phyloP scores from a whole-genome alignment of 2,888 invertebrate genomes.

The Spatulosminthurus flaviceps region DNA sequence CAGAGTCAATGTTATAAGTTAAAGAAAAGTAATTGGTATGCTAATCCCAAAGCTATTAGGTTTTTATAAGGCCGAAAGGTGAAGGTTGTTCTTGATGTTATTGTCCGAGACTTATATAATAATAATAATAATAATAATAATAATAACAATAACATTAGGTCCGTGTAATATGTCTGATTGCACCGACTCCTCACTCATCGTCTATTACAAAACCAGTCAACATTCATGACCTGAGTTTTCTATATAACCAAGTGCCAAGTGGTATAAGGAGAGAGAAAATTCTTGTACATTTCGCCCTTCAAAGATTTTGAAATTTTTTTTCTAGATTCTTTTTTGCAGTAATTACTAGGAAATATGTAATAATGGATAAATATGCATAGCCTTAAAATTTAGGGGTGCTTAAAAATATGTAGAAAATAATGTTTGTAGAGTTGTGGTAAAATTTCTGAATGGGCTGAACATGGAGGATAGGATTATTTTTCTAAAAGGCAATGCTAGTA shows the following conservation, averaged over 20 bases:
- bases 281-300: too few species aligned
- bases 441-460: background rate
- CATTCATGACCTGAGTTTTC: background rate
- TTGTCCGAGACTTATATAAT: constrained; percentile 1
- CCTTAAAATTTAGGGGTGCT: too few species aligned
- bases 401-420: too few species aligned
- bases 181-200: too few species aligned
- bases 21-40: constrained; percentile 45
- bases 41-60: constrained; percentile 39
- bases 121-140: constrained; percentile 29
- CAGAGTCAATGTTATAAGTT: constrained; percentile 11
- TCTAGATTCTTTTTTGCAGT: too few species aligned
- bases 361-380: too few species aligned
- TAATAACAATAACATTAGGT: constrained; percentile 28
- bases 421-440: background rate
- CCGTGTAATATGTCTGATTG: constrained; percentile 15
- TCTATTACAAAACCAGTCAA: background rate
- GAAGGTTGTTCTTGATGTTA: constrained; percentile 28
- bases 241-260: too few species aligned
- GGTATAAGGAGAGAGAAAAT: too few species aligned
- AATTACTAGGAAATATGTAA: too few species aligned
- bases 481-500: background rate
- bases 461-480: constrained; percentile 6
- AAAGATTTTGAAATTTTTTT: too few species aligned
- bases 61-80: constrained; percentile 36